A percentile compares a stretch with the other conserved stretches of the same genome.
Evolutionary conservation across 2,888 invertebrate species (phyloP).

Genomic region (Dryobotodes eremita): DNA sequence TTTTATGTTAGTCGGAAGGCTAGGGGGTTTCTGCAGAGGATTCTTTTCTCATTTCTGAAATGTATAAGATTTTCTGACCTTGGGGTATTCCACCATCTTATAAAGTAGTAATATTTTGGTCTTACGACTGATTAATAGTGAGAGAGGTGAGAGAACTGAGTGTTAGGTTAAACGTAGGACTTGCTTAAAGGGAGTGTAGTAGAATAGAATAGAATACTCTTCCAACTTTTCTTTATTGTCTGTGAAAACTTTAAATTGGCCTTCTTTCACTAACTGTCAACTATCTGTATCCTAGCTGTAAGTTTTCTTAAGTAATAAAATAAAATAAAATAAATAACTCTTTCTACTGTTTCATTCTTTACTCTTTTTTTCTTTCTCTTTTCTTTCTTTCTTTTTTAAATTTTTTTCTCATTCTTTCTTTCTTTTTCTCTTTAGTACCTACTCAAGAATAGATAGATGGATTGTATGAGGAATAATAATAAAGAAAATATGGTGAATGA

Average conservation of each 20-base stretch:
- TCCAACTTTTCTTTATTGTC: no score
- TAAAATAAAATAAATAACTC: no score
- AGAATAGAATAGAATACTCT: no score
- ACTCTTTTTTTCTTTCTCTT: no score
- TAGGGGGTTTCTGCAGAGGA: neutral
- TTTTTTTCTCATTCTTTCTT: no score
- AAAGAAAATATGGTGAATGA: neutral
- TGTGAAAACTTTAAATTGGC: no score
- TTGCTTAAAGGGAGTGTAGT: neutral
- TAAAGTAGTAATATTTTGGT: neutral
- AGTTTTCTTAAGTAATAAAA: no score
- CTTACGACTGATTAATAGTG: neutral
- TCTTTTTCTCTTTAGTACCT: neutral
- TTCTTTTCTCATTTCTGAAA: neutral
- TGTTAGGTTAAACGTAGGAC: neutral
- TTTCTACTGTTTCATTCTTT: no score
- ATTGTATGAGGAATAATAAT: neutral
- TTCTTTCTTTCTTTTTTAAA: no score
- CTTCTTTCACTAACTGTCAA: no score
- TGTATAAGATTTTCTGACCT: neutral
- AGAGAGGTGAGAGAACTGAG: neutral
- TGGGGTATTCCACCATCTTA: neutral
- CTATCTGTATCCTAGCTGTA: no score
- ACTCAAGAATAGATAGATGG: neutral
- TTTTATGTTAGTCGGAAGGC: neutral